Evolutionary conservation across 2,888 invertebrate genomes (phyloP).

Genomic region (Callinectes sapidus): DNA sequence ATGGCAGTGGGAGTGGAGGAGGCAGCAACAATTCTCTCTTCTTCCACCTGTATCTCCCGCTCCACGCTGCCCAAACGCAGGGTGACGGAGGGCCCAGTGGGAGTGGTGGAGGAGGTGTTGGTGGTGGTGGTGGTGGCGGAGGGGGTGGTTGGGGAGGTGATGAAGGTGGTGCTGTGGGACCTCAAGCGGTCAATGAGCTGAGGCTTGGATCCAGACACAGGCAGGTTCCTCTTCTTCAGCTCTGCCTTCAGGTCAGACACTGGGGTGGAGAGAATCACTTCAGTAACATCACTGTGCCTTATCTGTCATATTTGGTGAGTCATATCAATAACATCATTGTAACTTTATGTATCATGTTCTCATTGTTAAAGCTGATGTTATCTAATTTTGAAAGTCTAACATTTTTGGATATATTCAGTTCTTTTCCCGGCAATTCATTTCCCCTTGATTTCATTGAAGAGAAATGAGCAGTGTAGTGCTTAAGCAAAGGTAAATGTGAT

Average conservation of each 20-base stretch:
- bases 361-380: background rate
- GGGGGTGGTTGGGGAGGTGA: constrained; percentile 33
- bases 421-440: too few relatives aligned
- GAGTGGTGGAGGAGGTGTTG: background rate
- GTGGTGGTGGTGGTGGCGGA: constrained; percentile 15
- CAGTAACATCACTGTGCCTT: background rate
- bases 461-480: too few relatives aligned
- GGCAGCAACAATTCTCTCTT: background rate
- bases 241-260: constrained; percentile 96
- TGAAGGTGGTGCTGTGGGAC: constrained; percentile 33
- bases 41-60: constrained; percentile 35
- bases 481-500: too few relatives aligned
- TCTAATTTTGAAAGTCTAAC: background rate
- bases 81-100: background rate
- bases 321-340: background rate
- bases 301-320: background rate
- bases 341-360: background rate
- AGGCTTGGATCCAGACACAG: constrained; percentile 97
- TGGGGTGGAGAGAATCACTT: constrained; percentile 27
- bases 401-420: background rate
- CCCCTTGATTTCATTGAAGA: too few relatives aligned
- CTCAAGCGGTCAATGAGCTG: constrained; percentile 91
- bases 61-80: constrained; percentile 36
- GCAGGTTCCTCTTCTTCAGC: constrained; percentile 92
- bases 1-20: background rate